Conservation (phyloP, 2,888 invertebrate species). For the Protodeltote pygarga region DNA sequence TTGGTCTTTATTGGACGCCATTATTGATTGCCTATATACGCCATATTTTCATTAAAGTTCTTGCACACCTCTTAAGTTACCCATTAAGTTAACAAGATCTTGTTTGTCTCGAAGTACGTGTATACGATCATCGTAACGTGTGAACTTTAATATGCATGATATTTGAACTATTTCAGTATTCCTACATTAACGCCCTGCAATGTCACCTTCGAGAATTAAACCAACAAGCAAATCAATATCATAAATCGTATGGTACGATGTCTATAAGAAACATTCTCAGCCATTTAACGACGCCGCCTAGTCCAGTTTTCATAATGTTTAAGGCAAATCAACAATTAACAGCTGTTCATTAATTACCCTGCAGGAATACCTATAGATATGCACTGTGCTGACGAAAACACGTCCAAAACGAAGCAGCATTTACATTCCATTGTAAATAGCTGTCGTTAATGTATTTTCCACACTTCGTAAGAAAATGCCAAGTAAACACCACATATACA, state of each 20-base stretch:
- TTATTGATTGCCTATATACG: slow-evolving; percentile 13
- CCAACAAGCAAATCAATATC: slow-evolving; percentile 29
- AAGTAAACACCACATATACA: slow-evolving; percentile 25
- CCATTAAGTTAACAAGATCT: slow-evolving; percentile 20
- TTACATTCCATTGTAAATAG: slow-evolving; percentile 52
- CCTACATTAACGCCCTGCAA: slow-evolving; percentile 6
- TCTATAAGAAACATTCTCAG: slow-evolving; percentile 31
- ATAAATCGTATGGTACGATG: slow-evolving; percentile 37
- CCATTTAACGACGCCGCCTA: slow-evolving; percentile 33
- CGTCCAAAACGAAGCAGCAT: slow-evolving; percentile 52
- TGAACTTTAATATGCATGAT: slow-evolving; percentile 20
- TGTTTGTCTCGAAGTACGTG: slow-evolving; percentile 23
- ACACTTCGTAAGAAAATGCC: slow-evolving; percentile 40
- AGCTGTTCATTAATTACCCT: slow-evolving; percentile 76
- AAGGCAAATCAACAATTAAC: slow-evolving; percentile 72
- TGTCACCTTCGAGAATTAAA: slow-evolving; percentile 17
- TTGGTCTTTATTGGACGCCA: slow-evolving; percentile 7
- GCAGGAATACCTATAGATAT: slow-evolving; percentile 58
- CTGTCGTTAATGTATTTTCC: slow-evolving; percentile 42
- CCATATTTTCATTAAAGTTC: slow-evolving; percentile 29
- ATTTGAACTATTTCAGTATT: slow-evolving; percentile 14
- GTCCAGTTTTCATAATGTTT: slow-evolving; percentile 56
- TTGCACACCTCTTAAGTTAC: slow-evolving; percentile 23
- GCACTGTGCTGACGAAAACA: slow-evolving; percentile 50
- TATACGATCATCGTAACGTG: slow-evolving; percentile 15